Evolutionary conservation across 2,888 invertebrate species (phyloP), one percentile per base, ranked within the genome.

Genomic region (Synanthedon formicaeformis): DNA sequence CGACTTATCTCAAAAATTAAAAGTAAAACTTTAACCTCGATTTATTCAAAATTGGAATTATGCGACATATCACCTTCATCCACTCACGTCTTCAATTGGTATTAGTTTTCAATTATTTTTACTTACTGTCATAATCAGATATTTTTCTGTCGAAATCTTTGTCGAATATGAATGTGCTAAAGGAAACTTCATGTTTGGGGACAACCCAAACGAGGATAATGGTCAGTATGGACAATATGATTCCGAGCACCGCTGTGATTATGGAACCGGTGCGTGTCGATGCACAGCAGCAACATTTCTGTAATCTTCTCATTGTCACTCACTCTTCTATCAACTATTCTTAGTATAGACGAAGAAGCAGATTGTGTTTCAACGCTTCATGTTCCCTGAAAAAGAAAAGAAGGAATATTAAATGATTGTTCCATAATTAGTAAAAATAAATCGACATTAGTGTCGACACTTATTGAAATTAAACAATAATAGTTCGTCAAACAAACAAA

Each of bases 141-240:
- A 94, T 76, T 54, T 74, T 78, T 58, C 63, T 81, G 58, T 85
- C 84, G 45, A 78, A 75, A 8, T 81, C 78, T 66, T 91, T 90
- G 69, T 93, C 93, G 60, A 95, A 90, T 48, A 95, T 88, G 69
- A 94, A 93, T n/a, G 94, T 94, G 70, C 91, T 92, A 78, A 93
- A 92, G 62, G 92, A 91, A 50, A 94, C 90, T 55, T 90, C 87
- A 51, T 89, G 87, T 50, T 84, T 88, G 56, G 75, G 63, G 10
- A 83, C 81, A n/a, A 84, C 77, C 80, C 93, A 91, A 54, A 94
- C 90, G 45, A 92, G 72, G 56, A 94, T 85, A 60, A 95, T 90
- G 45, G 93, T 92, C 45, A 90, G 69, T 50, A 94, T 91, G 10
- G 94, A 92, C 18, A 94, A 79, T n/a, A 95, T 88, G 67, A 95